These are phyloP conservation scores for Parambassis ranga DNA, from an alignment of 2,797 vertebrate species.

Conservation along the genomic window DNA sequence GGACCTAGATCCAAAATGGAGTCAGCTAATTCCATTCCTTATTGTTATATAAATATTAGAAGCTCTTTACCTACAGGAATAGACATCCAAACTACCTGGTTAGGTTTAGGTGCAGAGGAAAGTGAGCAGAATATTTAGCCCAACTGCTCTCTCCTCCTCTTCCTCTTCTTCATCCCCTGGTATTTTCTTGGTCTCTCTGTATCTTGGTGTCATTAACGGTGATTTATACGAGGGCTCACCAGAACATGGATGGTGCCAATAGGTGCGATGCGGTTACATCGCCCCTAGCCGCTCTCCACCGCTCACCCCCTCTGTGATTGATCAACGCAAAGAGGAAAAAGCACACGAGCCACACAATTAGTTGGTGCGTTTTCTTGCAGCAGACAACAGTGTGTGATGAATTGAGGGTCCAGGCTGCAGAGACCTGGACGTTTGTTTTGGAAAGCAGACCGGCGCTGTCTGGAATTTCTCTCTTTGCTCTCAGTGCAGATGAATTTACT, in stretches of 20 bases:
- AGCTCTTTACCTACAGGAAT: too few relatives aligned
- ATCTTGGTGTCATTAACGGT: slow-evolving; percentile 62
- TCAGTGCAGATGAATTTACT: background rate
- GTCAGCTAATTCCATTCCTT: too few relatives aligned
- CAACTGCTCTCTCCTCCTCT: background rate
- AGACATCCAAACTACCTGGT: too few relatives aligned
- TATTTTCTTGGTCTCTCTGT: slow-evolving; percentile 5
- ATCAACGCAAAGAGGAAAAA: slow-evolving; percentile 54
- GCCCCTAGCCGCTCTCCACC: slow-evolving; percentile 43
- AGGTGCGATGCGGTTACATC: slow-evolving; percentile 64
- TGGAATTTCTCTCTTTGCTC: background rate
- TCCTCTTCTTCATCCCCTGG: background rate
- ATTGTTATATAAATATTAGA: too few relatives aligned
- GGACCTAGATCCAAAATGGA: too few relatives aligned
- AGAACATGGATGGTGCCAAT: slow-evolving; percentile 68
- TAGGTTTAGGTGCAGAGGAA: too few relatives aligned
- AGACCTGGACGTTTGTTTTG: slow-evolving; percentile 42
- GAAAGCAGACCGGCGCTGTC: background rate
- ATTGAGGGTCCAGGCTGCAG: slow-evolving; percentile 35
- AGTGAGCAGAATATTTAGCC: slow-evolving; percentile 3
- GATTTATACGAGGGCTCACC: slow-evolving; percentile 67
- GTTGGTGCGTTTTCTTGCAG: slow-evolving; percentile 28
- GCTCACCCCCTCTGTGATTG: slow-evolving; percentile 62
- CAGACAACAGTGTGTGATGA: slow-evolving; percentile 51
- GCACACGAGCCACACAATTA: slow-evolving; percentile 46